phyloP scores from a whole-genome alignment of 2,113 vertebrate genomes.

The Etheostoma spectabile region DNA sequence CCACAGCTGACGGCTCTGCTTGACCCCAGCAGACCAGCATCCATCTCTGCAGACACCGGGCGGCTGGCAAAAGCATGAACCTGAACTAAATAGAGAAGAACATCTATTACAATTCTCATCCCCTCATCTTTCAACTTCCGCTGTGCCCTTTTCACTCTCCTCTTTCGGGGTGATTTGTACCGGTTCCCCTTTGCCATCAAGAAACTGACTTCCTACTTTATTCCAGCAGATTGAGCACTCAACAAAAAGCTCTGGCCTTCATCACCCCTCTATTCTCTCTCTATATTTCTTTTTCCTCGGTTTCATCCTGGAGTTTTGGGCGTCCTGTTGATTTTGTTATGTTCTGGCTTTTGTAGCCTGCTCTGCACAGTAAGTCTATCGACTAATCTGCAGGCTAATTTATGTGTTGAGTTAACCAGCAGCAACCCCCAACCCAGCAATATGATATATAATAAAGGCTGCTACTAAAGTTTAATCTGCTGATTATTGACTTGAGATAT shows the following conservation, averaged over 20 bases:
- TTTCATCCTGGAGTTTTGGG: not conserved
- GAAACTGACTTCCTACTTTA: slow-evolving; percentile 66
- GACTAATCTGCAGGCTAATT: slow-evolving; percentile 3
- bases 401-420: not conserved
- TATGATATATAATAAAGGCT: not conserved
- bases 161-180: slow-evolving; percentile 71
- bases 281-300: slow-evolving; percentile 1
- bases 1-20: slow-evolving; percentile 58
- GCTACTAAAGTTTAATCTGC: not conserved
- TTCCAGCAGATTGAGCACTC: slow-evolving; percentile 74
- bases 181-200: slow-evolving; percentile 58
- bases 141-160: slow-evolving; percentile 68
- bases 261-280: slow-evolving; percentile 51
- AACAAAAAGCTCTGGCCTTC: slow-evolving; percentile 63
- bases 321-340: slow-evolving; percentile 2
- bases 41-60: slow-evolving; percentile 55
- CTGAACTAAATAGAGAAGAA: slow-evolving; percentile 73
- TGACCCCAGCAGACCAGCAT: slow-evolving; percentile 62
- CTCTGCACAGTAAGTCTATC: not conserved
- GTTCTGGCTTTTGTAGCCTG: slow-evolving; percentile 3
- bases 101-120: slow-evolving; percentile 71
- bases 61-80: slow-evolving; percentile 53
- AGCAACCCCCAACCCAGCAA: not conserved
- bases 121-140: slow-evolving; percentile 74
- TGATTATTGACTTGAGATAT: not conserved